Evolutionary conservation across 2,113 vertebrate species (phyloP).

Genomic region (Pelecanus crispus): DNA sequence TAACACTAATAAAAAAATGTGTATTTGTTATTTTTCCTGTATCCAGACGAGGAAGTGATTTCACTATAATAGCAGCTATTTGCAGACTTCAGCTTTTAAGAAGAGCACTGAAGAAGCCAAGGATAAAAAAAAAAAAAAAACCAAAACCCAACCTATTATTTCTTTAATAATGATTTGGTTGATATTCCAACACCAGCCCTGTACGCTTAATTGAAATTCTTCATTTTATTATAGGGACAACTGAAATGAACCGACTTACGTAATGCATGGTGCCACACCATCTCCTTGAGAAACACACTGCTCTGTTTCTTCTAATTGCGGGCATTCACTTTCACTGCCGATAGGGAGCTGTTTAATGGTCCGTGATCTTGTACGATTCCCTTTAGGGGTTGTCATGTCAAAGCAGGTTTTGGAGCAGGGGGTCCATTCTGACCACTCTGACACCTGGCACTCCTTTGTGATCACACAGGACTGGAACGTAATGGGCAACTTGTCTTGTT

Average conservation of each 20-base stretch:
- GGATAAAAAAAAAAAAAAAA: neutral
- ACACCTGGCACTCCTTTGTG: slow-evolving; percentile 85
- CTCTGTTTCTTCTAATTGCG: slow-evolving; percentile 80
- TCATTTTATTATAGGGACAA: neutral
- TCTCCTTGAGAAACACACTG: slow-evolving; percentile 79
- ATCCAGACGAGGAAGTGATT: neutral
- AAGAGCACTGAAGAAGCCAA: neutral
- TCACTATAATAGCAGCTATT: neutral
- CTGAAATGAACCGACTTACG: slow-evolving; percentile 72
- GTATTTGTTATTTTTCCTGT: neutral
- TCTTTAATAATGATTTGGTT: neutral
- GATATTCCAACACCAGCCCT: neutral
- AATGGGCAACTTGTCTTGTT: slow-evolving; percentile 82
- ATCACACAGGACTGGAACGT: slow-evolving; percentile 92
- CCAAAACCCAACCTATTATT: neutral
- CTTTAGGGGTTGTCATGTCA: slow-evolving; percentile 72
- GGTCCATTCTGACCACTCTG: slow-evolving; percentile 88
- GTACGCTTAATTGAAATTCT: accelerated
- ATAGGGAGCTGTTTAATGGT: slow-evolving; percentile 82
- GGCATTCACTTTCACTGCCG: slow-evolving; percentile 80
- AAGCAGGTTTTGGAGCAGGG: slow-evolving; percentile 86
- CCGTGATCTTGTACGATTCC: slow-evolving; percentile 76
- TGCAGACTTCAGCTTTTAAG: neutral
- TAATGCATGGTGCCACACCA: slow-evolving; percentile 78
- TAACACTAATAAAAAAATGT: neutral